Evolutionary conservation across 2,113 vertebrate species (phyloP), one percentile per base, ranked within the genome.

Genomic region (Crotalus tigris): DNA sequence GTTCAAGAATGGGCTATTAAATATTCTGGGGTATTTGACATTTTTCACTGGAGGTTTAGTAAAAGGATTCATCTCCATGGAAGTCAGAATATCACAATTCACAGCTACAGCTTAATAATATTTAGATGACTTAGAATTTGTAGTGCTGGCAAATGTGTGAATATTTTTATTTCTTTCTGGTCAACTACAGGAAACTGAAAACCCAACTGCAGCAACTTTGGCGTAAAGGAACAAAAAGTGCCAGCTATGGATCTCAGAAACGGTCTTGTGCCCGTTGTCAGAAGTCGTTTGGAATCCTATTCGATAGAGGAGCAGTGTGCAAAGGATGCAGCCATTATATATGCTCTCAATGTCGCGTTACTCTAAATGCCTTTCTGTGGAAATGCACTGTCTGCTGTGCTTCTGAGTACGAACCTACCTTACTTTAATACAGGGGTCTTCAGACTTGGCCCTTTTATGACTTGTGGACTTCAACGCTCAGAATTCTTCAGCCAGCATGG

Each of bases 251-350:
- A 58, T 97, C 97, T 92, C 94, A 88, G 4, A 97, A 98, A 95
- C 96, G 97, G 64, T 97, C 94, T 0, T 99, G 99, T 0, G 98
- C 99, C 5, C 98, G 98, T 87, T 99, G 99, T 91, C 98, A 97
- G 95, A 97, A 96, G 53, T 61, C 95, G 0, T 98, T 99, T 88
- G 99, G 99, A 29, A 53, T 97, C 53, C 26, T 99, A 93, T 93
- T 98, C 96, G 98, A 98, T 97, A 98, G 97, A 9, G 99, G 99
- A 0, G 97, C 97, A 0, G 98, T 98, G 1, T 99, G 99, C 94
- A 97, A 54, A 0, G 98, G 99, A 57, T 99, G 99, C 98, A 99
- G 99, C 49, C 98, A 99, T 92, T 97, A 98, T 0, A 98, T 99
- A 95, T 99, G 99, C 96, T 95, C 96, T 0, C 95, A 90, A 12